These are phyloP conservation scores for Pristionchus japonicus DNA, from an alignment of 2,888 invertebrate genomes.

Conservation along the genomic window DNA sequence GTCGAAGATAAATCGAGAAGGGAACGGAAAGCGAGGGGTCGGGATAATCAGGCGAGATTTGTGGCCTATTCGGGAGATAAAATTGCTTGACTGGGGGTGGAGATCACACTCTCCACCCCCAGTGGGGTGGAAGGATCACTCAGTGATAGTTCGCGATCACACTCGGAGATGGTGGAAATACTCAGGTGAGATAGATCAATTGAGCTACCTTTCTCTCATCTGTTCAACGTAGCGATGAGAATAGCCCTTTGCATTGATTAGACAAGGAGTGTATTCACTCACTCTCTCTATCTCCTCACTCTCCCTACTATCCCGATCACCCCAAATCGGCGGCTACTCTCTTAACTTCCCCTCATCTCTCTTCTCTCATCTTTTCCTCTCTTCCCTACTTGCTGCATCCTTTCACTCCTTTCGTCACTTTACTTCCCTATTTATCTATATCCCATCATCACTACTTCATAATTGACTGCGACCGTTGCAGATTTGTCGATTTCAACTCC, in stretches of 20 bases:
- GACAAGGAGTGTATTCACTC: constrained; percentile 20
- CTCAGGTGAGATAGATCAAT: not conserved
- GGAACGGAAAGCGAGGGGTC: constrained; percentile 8
- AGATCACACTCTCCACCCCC: no score
- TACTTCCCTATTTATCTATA: constrained; percentile 28
- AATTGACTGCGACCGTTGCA: not conserved
- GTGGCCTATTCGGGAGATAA: constrained; percentile 24
- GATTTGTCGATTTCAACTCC: constrained; percentile 1
- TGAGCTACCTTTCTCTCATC: not conserved
- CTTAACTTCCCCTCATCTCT: not conserved
- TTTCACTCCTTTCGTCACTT: constrained; percentile 44
- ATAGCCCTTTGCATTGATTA: constrained; percentile 37
- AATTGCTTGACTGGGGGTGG: not conserved
- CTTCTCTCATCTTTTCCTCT: constrained; percentile 32
- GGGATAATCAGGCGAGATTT: constrained; percentile 18
- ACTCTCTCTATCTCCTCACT: constrained; percentile 18
- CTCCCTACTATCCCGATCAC: constrained; percentile 29
- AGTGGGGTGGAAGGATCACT: not conserved
- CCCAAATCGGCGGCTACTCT: constrained; percentile 23
- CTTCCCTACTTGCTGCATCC: not conserved
- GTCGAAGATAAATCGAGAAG: constrained; percentile 3
- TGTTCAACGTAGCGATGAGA: not conserved
- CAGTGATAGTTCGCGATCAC: not conserved
- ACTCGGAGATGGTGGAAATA: not conserved
- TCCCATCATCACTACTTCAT: not conserved